phyloP scores from a whole-genome alignment of 2,113 vertebrate genomes.

The Cricetomys ansorgei region DNA sequence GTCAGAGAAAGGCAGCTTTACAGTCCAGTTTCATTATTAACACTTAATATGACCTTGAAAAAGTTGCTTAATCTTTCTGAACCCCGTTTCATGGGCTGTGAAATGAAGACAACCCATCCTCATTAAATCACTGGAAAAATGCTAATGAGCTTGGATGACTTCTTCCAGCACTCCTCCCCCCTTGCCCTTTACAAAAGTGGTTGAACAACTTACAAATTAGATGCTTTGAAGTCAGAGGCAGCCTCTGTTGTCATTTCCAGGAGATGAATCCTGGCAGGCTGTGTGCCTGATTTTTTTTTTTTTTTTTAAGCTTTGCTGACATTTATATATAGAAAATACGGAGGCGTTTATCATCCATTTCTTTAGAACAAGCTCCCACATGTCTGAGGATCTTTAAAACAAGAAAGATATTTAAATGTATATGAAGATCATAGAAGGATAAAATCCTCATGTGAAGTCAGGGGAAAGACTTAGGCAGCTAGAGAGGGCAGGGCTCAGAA shows the following conservation, averaged over 20 bases:
- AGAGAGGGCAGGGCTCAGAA: not conserved
- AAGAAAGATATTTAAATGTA: conserved; percentile 57
- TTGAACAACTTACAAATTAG: conserved; percentile 62
- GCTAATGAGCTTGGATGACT: conserved; percentile 60
- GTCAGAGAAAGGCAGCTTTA: not conserved
- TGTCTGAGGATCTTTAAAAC: conserved; percentile 64
- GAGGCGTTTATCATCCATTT: conserved; percentile 51
- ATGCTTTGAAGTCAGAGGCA: conserved; percentile 62
- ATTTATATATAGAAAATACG: conserved; percentile 17
- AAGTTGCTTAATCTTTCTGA: conserved; percentile 51
- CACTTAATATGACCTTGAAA: conserved; percentile 53
- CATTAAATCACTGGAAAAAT: conserved; percentile 58
- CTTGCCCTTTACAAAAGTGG: conserved; percentile 66
- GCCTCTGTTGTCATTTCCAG: conserved; percentile 69
- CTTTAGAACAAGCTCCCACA: conserved; percentile 64
- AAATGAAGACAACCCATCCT: conserved; percentile 62
- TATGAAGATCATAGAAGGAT: conserved; percentile 22
- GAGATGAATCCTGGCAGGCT: conserved; percentile 54
- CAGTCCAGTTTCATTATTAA: not conserved
- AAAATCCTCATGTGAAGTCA: not conserved
- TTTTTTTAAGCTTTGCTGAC: conserved; percentile 15
- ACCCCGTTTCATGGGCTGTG: conserved; percentile 35
- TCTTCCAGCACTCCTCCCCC: not conserved
- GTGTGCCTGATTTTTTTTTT: conserved; percentile 32
- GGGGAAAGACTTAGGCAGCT: not conserved